phyloP scores from a whole-genome alignment of 2,113 vertebrate species.

The Erinaceus europaeus region DNA sequence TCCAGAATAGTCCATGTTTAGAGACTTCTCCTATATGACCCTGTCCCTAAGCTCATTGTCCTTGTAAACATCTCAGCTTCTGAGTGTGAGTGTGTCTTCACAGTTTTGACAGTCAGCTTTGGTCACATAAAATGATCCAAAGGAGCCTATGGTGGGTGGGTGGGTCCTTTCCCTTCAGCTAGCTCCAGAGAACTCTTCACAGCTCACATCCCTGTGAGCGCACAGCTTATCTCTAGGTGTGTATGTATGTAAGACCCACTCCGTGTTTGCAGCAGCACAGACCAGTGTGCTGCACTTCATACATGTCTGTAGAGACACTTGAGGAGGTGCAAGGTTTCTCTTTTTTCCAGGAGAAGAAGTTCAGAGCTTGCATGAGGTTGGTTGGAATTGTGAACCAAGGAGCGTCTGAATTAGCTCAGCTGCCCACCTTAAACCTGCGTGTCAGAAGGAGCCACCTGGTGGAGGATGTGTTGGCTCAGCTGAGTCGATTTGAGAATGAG shows the following conservation, averaged over 20 bases:
- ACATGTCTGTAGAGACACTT: not conserved
- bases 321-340: not conserved
- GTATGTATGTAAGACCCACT: not conserved
- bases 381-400: not conserved
- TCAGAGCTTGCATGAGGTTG: not conserved
- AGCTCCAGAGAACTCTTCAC: not conserved
- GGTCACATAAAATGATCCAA: not conserved
- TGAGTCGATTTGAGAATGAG: slow-evolving; percentile 59
- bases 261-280: not conserved
- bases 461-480: slow-evolving; percentile 75
- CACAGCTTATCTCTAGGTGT: not conserved
- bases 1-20: not conserved
- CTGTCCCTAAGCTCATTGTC: not conserved
- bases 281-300: not conserved
- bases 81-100: not conserved
- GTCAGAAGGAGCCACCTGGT: slow-evolving; percentile 76
- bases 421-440: slow-evolving; percentile 40
- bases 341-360: slow-evolving; percentile 34
- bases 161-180: not conserved
- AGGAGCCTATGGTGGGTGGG: not conserved
- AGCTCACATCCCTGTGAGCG: not conserved
- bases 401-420: not conserved
- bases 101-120: not conserved
- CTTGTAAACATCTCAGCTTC: not conserved
- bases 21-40: not conserved